A percentile compares a stretch with the other conserved stretches of the same genome.
Conservation (phyloP, 2,888 invertebrate genomes). For the Callyntrura sp. region DNA sequence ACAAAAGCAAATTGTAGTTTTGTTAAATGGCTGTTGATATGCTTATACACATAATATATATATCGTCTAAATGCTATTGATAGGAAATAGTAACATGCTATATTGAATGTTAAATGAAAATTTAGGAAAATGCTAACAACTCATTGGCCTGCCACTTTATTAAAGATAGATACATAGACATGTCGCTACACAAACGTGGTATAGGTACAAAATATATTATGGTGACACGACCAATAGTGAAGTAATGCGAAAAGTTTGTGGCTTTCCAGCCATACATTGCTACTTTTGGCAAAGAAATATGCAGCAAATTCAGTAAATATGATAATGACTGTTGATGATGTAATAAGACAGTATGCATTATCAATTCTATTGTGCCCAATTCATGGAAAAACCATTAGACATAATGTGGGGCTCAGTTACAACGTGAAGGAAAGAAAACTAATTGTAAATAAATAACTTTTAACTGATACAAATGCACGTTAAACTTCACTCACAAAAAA, state of each 20-base stretch:
- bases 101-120: neutral
- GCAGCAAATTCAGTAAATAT: neutral
- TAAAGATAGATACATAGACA: too few relatives aligned
- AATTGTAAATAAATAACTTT: too few relatives aligned
- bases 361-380: conserved; percentile 20
- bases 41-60: too few relatives aligned
- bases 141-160: too few relatives aligned
- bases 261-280: conserved; percentile 15
- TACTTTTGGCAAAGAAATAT: conserved; percentile 25
- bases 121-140: neutral
- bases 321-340: conserved; percentile 23
- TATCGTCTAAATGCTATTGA: neutral
- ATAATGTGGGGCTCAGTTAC: too few relatives aligned
- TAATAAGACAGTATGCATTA: conserved; percentile 26
- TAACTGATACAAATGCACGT: too few relatives aligned
- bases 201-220: too few relatives aligned
- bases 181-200: too few relatives aligned
- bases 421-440: too few relatives aligned
- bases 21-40: neutral
- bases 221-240: neutral
- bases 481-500: neutral
- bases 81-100: neutral
- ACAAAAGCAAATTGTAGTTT: conserved; percentile 23
- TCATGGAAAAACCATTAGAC: conserved; percentile 42
- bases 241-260: neutral